Evolutionary conservation across 2,113 vertebrate species (phyloP).

Genomic region (Channa argus): DNA sequence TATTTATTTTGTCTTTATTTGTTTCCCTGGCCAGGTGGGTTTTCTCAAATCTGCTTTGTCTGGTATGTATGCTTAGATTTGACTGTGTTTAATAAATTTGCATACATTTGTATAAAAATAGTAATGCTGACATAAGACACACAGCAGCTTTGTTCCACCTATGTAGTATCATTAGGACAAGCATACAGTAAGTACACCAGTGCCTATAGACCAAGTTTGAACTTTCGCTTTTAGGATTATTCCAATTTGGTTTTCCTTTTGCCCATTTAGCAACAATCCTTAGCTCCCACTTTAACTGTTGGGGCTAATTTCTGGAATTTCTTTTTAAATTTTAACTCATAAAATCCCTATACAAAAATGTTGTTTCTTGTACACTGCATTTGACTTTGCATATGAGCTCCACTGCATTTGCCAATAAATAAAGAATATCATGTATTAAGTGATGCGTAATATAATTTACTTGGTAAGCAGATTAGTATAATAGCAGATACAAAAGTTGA

Average conservation of each 20-base stretch:
- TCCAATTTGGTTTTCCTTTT: no score
- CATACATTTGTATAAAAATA: constrained; percentile 69
- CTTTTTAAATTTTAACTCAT: neutral
- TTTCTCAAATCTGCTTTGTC: constrained; percentile 51
- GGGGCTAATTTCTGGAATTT: neutral
- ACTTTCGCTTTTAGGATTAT: no score
- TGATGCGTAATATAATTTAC: neutral
- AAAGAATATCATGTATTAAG: neutral
- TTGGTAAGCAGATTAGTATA: neutral
- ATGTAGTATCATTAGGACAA: constrained; percentile 29
- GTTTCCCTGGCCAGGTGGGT: constrained; percentile 26
- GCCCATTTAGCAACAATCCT: no score
- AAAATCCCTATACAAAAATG: neutral
- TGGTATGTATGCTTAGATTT: constrained; percentile 39
- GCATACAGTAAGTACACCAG: neutral
- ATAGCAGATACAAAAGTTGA: no score
- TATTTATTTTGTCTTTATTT: neutral
- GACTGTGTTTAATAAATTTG: constrained; percentile 60
- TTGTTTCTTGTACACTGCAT: neutral
- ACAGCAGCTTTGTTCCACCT: constrained; percentile 38
- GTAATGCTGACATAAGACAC: constrained; percentile 33
- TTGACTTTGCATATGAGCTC: neutral
- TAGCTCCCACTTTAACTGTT: no score
- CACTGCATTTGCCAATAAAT: neutral
- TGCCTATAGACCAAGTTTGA: neutral